phyloP scores from a whole-genome alignment of 2,797 vertebrate genomes.

The Antrozous pallidus region DNA sequence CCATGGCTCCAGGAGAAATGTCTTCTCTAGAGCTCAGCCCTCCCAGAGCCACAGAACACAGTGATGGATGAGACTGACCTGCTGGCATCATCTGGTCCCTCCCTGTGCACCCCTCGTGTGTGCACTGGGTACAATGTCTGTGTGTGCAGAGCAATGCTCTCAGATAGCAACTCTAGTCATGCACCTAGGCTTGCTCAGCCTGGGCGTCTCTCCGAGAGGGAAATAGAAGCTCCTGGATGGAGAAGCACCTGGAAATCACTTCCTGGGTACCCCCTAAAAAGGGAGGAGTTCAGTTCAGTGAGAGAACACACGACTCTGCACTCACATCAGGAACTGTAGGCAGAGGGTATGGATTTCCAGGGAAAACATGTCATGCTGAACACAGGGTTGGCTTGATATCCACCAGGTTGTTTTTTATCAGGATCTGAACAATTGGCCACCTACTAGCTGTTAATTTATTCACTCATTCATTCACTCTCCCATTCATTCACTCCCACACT shows the following conservation, averaged over 20 bases:
- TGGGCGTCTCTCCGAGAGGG: background rate
- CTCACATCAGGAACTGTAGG: background rate
- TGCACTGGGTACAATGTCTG: rapidly evolving
- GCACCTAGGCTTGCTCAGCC: background rate
- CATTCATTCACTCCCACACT: background rate
- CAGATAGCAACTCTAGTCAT: rapidly evolving
- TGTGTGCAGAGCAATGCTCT: rapidly evolving
- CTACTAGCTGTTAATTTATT: too few species aligned
- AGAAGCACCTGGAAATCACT: too few species aligned
- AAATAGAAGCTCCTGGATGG: background rate
- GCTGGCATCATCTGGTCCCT: rapidly evolving
- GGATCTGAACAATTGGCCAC: rapidly evolving
- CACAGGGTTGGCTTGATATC: background rate
- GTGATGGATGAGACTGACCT: rapidly evolving
- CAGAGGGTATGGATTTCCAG: background rate
- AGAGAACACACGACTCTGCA: too few species aligned
- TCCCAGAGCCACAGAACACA: rapidly evolving
- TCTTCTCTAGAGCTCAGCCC: background rate
- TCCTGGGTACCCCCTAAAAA: background rate
- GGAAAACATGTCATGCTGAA: background rate
- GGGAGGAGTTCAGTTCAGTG: rapidly evolving
- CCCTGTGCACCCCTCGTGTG: rapidly evolving
- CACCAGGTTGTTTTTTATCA: background rate
- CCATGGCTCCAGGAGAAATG: background rate
- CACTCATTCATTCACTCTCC: background rate